These are phyloP conservation scores for Eunapius fragilis DNA, from an alignment of 37 sponge, comb jelly and placozoan genomes.

Conservation along the genomic window DNA sequence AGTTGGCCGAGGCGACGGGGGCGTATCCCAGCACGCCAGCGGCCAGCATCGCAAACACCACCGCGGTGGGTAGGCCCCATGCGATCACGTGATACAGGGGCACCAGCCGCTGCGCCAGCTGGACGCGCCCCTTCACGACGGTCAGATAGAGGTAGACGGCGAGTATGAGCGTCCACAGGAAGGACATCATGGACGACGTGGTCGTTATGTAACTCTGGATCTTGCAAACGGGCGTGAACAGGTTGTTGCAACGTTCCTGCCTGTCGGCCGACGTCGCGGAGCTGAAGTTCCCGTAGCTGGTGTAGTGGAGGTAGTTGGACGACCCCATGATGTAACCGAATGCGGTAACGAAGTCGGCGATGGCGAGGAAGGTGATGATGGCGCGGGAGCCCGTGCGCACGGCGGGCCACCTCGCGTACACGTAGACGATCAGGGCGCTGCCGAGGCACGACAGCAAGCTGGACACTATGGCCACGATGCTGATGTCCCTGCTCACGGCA, in stretches of 20 bases:
- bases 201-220: slow-evolving; percentile 76
- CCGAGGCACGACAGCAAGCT: slow-evolving; percentile 55
- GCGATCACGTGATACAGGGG: slow-evolving; percentile 59
- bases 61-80: slow-evolving; percentile 55
- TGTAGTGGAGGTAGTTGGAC: slow-evolving; percentile 17
- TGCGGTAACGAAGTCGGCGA: slow-evolving; percentile 69
- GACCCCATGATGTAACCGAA: slow-evolving; percentile 63
- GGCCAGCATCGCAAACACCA: slow-evolving; percentile 12
- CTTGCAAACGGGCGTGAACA: slow-evolving; percentile 30
- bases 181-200: slow-evolving; percentile 55
- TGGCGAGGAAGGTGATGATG: slow-evolving; percentile 56
- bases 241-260: background rate
- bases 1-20: slow-evolving; percentile 36
- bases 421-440: slow-evolving; percentile 44
- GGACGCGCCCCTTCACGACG: slow-evolving; percentile 1
- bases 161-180: slow-evolving; percentile 71
- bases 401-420: slow-evolving; percentile 44
- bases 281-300: slow-evolving; percentile 2
- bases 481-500: background rate
- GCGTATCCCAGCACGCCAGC: slow-evolving; percentile 35
- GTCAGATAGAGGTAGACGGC: slow-evolving; percentile 58
- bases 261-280: background rate
- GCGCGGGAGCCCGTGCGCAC: slow-evolving; percentile 51
- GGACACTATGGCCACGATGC: slow-evolving; percentile 36
- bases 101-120: slow-evolving; percentile 26